A percentile compares a stretch with the other conserved stretches of the same genome.
Conservation (phyloP, 2,888 invertebrate genomes). For the Abscondita cerata region DNA sequence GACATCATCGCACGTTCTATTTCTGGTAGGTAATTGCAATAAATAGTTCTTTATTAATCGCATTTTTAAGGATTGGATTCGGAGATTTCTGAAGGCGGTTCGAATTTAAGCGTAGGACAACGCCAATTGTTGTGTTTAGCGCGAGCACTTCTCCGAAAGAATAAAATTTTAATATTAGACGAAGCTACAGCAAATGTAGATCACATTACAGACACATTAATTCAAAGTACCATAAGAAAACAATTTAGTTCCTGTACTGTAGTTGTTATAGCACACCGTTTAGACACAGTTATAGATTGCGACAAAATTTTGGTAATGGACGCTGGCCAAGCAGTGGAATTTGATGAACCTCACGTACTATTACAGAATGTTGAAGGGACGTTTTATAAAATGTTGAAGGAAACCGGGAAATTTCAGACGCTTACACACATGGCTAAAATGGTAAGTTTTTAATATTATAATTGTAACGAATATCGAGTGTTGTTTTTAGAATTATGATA, state of each 20-base stretch:
- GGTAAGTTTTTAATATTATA: too few relatives aligned
- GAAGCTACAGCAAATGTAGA: too few relatives aligned
- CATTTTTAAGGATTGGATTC: slow-evolving; percentile 63
- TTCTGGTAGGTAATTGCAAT: slow-evolving; percentile 31
- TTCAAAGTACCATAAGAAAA: slow-evolving; percentile 53
- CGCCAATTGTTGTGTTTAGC: too few relatives aligned
- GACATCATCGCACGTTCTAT: slow-evolving; percentile 62
- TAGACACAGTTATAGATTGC: slow-evolving; percentile 85
- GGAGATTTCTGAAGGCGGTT: slow-evolving; percentile 59
- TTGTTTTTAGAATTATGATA: too few relatives aligned
- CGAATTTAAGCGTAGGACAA: too few relatives aligned
- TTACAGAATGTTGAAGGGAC: slow-evolving; percentile 67
- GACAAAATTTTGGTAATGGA: slow-evolving; percentile 84
- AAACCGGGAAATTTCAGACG: too few relatives aligned
- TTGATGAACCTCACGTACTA: slow-evolving; percentile 71
- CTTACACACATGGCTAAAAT: too few relatives aligned
- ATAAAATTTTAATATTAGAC: too few relatives aligned
- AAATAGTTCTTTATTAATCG: too few relatives aligned
- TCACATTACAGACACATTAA: too few relatives aligned
- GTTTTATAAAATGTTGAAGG: slow-evolving; percentile 53
- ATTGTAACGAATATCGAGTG: too few relatives aligned
- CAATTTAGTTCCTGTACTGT: slow-evolving; percentile 80
- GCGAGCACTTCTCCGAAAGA: too few relatives aligned
- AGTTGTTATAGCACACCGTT: slow-evolving; percentile 81
- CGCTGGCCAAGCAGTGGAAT: slow-evolving; percentile 75